phyloP scores from a whole-genome alignment of 2,113 vertebrate genomes.

The Chrysemys picta region DNA sequence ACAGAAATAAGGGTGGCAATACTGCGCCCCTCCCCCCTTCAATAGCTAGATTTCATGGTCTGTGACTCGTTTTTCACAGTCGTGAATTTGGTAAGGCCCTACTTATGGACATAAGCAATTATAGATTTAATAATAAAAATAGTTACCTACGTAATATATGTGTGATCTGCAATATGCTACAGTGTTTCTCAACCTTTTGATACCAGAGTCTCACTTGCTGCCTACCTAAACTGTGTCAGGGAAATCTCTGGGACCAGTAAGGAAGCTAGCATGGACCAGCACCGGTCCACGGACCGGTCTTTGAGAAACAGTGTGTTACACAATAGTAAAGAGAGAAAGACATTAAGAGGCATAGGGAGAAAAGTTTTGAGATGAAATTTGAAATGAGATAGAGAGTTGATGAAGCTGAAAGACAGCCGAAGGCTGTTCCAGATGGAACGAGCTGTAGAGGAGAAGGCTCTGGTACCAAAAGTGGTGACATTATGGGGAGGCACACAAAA shows the following conservation, averaged over 20 bases:
- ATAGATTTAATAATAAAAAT: not conserved
- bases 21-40: no score
- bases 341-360: not conserved
- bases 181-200: not conserved
- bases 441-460: constrained; percentile 1
- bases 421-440: constrained; percentile 49
- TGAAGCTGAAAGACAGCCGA: not conserved
- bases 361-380: not conserved
- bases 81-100: no score
- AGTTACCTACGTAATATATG: not conserved
- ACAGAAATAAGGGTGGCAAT: no score
- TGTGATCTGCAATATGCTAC: not conserved
- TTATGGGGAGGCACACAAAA: not conserved
- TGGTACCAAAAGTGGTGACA: not conserved
- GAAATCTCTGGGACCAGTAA: not conserved
- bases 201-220: not conserved
- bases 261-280: not conserved
- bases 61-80: no score
- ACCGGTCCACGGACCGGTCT: not conserved
- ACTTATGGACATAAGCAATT: not conserved
- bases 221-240: not conserved
- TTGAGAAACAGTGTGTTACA: not conserved
- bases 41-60: no score
- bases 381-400: not conserved
- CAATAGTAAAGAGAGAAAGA: not conserved